A percentile compares a stretch with the other conserved stretches of the same genome.
These are phyloP conservation scores for Agrypnia vestita DNA, from an alignment of 1,140 invertebrate genomes.

Conservation along the genomic window DNA sequence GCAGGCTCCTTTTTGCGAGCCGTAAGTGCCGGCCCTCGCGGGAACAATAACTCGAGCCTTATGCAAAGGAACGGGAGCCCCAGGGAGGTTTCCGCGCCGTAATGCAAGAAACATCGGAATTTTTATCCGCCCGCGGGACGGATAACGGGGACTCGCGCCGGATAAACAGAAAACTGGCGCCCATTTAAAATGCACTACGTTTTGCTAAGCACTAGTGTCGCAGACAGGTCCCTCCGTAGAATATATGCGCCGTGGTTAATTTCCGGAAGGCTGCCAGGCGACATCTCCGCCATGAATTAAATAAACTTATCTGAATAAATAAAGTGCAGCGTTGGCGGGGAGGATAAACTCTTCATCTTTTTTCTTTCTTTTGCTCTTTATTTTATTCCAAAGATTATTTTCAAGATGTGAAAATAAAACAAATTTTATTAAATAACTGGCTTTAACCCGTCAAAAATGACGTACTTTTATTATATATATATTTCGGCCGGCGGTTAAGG, in stretches of 20 bases:
- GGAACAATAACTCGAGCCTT: slow-evolving; percentile 27
- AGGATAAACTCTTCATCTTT: no score
- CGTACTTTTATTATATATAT: no score
- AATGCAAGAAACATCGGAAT: not conserved
- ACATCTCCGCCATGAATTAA: not conserved
- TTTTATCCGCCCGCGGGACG: not conserved
- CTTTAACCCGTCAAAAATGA: no score
- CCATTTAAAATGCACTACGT: slow-evolving; percentile 37
- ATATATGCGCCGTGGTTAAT: no score
- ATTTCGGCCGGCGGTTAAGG: no score
- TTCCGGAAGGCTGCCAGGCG: not conserved
- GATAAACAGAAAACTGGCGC: not conserved
- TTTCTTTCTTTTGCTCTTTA: no score
- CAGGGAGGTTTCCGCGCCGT: not conserved
- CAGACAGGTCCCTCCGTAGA: no score
- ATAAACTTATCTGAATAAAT: no score
- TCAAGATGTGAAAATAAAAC: no score
- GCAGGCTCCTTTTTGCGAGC: not conserved
- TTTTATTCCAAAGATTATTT: no score
- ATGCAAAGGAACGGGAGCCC: slow-evolving; percentile 21
- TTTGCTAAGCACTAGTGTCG: not conserved
- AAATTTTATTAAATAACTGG: no score
- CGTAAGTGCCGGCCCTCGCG: slow-evolving; percentile 13
- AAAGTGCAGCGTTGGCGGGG: no score
- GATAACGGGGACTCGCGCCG: not conserved